A percentile compares a stretch with the other conserved stretches of the same genome.
Conservation (phyloP, 2,888 invertebrate genomes). For the Chrysotoxum bicinctum region DNA sequence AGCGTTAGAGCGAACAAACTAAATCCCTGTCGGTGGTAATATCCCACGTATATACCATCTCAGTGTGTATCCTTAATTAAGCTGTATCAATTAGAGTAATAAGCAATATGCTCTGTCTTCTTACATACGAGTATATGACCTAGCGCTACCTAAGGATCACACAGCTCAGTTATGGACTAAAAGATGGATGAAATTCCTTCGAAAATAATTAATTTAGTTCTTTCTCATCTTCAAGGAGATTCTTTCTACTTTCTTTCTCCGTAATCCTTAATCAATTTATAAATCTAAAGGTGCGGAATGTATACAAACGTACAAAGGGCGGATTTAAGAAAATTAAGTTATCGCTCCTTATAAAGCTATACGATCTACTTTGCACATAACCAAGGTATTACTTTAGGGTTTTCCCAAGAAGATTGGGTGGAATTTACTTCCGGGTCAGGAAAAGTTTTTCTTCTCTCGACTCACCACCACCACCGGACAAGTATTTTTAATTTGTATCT, state of each 20-base stretch:
- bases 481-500: conserved; percentile 70
- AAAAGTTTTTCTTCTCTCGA: conserved; percentile 16
- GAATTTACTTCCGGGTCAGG: neutral
- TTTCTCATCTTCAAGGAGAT: conserved; percentile 58
- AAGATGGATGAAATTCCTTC: conserved; percentile 59
- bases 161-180: conserved; percentile 24
- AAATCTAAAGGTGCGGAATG: conserved; percentile 50
- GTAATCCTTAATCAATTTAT: conserved; percentile 63
- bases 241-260: conserved; percentile 29
- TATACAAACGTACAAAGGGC: neutral
- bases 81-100: conserved; percentile 73
- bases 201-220: conserved; percentile 68
- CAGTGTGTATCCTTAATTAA: conserved; percentile 69
- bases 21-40: conserved; percentile 71
- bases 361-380: conserved; percentile 5
- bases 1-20: conserved; percentile 34
- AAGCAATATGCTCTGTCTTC: conserved; percentile 66
- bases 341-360: conserved; percentile 24
- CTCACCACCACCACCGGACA: conserved; percentile 24
- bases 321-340: conserved; percentile 50
- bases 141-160: neutral
- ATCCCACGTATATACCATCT: conserved; percentile 63
- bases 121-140: neutral
- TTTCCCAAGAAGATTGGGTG: neutral
- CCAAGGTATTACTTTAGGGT: conserved; percentile 30